Conservation (phyloP, 2,113 vertebrate genomes). For the Brachirus orientalis region DNA sequence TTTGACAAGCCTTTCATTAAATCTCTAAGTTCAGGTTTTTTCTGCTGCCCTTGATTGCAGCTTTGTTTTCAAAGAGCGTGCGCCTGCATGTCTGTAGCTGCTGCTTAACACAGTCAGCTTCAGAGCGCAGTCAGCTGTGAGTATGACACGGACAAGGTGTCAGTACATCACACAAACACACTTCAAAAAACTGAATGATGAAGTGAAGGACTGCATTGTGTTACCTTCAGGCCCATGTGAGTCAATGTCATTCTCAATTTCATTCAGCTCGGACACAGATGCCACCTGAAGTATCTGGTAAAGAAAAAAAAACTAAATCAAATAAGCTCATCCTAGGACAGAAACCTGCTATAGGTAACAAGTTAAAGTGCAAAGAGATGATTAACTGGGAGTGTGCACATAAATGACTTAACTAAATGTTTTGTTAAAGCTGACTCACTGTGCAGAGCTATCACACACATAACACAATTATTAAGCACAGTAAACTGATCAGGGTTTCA, state of each 20-base stretch:
- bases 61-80: too few relatives aligned
- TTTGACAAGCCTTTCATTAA: too few relatives aligned
- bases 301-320: constrained; percentile 7
- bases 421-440: not conserved
- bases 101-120: too few relatives aligned
- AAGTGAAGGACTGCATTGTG: constrained; percentile 48
- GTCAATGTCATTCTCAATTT: constrained; percentile 80
- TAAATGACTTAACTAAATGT: too few relatives aligned
- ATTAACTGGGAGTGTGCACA: not conserved
- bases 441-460: too few relatives aligned
- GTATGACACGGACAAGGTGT: too few relatives aligned
- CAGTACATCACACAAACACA: too few relatives aligned
- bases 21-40: too few relatives aligned
- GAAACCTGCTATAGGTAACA: not conserved
- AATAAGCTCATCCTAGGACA: not conserved
- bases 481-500: constrained; percentile 3
- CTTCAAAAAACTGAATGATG: accelerated
- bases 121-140: too few relatives aligned
- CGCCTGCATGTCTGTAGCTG: too few relatives aligned
- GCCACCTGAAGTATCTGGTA: constrained; percentile 91
- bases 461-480: constrained; percentile 14
- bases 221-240: constrained; percentile 85
- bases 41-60: too few relatives aligned
- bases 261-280: constrained; percentile 86
- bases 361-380: constrained; percentile 2